Conservation (phyloP, 1,140 invertebrate genomes). For the Delia radicum region DNA sequence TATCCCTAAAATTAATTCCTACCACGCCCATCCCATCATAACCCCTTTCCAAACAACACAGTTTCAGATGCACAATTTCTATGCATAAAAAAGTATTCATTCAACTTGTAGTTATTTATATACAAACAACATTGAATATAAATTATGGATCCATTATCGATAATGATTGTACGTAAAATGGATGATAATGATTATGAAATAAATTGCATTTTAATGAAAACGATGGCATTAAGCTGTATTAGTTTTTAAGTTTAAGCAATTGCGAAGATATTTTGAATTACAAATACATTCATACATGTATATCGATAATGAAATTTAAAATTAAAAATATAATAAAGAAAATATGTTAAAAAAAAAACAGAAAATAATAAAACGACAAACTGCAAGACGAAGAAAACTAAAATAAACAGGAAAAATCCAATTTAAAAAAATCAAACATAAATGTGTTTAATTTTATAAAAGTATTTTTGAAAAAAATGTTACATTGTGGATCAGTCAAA, state of each 20-base stretch:
- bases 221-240: constrained; percentile 14
- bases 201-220: constrained; percentile 13
- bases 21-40: background rate
- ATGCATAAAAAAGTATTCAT: background rate
- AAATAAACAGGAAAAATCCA: constrained; percentile 10
- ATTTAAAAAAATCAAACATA: constrained; percentile 2
- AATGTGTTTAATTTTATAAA: background rate
- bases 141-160: background rate
- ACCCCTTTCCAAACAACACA: background rate
- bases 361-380: background rate
- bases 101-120: background rate
- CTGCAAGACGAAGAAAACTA: background rate
- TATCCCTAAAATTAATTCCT: background rate
- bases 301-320: constrained; percentile 5
- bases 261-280: constrained; percentile 6
- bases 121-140: background rate
- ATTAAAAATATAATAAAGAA: constrained; percentile 5
- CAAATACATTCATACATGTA: background rate
- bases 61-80: background rate
- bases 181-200: background rate
- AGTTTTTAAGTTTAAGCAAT: constrained; percentile 16
- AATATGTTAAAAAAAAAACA: constrained; percentile 10
- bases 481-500: too few species aligned
- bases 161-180: background rate
- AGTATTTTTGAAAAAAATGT: background rate